A percentile compares a stretch with the other conserved stretches of the same genome.
These are phyloP conservation scores for Corythoichthys haematopterus DNA, from an alignment of 2,113 vertebrate species.

Conservation along the genomic window DNA sequence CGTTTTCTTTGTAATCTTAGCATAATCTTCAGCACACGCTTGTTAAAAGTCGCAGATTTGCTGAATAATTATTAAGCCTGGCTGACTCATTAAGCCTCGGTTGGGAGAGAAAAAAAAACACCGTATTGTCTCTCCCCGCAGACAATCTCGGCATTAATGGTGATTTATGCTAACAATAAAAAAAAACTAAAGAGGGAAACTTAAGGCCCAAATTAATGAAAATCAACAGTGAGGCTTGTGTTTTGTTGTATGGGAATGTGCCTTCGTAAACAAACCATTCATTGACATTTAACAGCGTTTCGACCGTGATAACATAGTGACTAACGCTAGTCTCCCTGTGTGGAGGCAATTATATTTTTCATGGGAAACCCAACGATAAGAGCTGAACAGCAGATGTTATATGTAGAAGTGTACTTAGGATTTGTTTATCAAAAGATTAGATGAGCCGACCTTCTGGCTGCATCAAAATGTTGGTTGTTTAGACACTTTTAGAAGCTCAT, in stretches of 20 bases:
- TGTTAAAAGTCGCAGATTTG: conserved; percentile 39
- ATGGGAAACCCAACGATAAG: background rate
- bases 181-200: conserved; percentile 8
- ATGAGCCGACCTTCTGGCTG: background rate
- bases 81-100: conserved; percentile 46
- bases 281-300: background rate
- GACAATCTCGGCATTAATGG: conserved; percentile 35
- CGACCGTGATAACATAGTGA: background rate
- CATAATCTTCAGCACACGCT: conserved; percentile 21
- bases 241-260: conserved; percentile 1
- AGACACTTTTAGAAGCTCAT: background rate
- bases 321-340: background rate
- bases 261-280: conserved; percentile 1
- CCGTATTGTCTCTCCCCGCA: conserved; percentile 16
- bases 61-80: conserved; percentile 51
- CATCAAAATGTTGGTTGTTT: background rate
- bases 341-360: background rate
- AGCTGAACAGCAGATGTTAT: background rate
- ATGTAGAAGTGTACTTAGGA: background rate
- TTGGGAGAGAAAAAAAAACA: background rate
- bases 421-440: background rate
- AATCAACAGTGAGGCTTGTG: background rate
- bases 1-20: conserved; percentile 32
- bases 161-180: conserved; percentile 16
- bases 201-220: conserved; percentile 6